Evolutionary conservation across 2,888 invertebrate species (phyloP), one percentile per base, ranked within the genome.

Genomic region (Agrochola litura): DNA sequence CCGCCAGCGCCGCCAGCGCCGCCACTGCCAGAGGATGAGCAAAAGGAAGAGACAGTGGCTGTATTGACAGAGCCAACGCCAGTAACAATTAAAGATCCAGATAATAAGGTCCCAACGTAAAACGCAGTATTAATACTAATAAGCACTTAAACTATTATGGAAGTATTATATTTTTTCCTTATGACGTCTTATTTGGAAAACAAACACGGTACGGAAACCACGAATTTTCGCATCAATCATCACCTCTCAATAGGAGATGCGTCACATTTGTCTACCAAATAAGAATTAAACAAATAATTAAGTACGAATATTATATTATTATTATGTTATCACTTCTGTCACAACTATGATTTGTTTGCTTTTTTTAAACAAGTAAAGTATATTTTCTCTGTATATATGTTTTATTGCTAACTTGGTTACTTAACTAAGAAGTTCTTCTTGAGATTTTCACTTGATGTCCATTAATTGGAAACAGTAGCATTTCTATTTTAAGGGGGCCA

Each of bases 401-500:
- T 61, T 83, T 77, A 63, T 76, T 64, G 58, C 52, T 79, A 49
- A 70, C 70, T 4, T 41, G 37, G 10, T 37, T 19, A 64, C 30
- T 64, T 56, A 81, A 43, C 52, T 68, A 81, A n/a, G 43, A 10
- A 19, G 75, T 86, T 90, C 94, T 91, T 77, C 83, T 91, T 2
- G 89, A 85, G 6, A 95, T 86, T 88, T 89, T 92, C 41, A 96
- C 86, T 86, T 92, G 94, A 83, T 96, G 95, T 3, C 95, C 95
- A 58, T 92, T 92, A 30, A 93, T 93, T 1, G 95, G 95, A 75
- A 95, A 95, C 30, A 95, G 82, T 3, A 95, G 89, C 88, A 95
- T 91, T 88, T 95, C 95, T 64, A 96, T 93, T 89, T 95, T 96
- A 9, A 96, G 92, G 0, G 92, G 91, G 5, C 94, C 94, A 64